Evolutionary conservation across 2,888 invertebrate genomes (phyloP), one percentile per base, ranked within the genome.

Genomic region (Xanthia icteritia): DNA sequence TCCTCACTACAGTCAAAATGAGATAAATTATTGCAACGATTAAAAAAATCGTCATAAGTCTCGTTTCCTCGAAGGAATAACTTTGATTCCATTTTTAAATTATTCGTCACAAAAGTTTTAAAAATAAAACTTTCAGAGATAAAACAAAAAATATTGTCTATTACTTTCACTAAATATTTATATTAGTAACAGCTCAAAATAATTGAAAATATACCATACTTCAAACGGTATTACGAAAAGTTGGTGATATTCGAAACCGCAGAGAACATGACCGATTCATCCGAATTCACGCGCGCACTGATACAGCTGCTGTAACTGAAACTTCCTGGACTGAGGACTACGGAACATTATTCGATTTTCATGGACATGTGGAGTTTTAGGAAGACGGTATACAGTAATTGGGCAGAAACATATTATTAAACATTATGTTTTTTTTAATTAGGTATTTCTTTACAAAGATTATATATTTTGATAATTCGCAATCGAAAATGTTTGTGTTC

Each of bases 1-100:
- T 97, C 97, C 79, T 97, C 96, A 64, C 97, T 97, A 84, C 97
- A 97, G 91, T 97, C 97, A 86, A 97, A 97, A 31, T 93, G 91
- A 1, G 97, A 93, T 66, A 95, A 90, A 82, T 96, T 96, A 64
- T 95, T 96, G 90, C 97, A 96, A 54, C 97, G 96, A 54, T 93
- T 93, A 76, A 91, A 95, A 90, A 96, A 96, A 58, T 94, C 94
- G 54, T 96, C 96, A 6, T 91, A 92, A 3, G 95, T 95, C 77
- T 96, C 96, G 73, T 96, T 96, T 11, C 8, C 83, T 2, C 96
- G 95, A 2, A 95, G 90, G 71, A 93, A 94, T 65, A 91, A 70
- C 79, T 90, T 86, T 0, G 92, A 83, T 58, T 92, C 93, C 94
- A 94, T 95, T 88, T 88, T 91, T 42, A 0, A 51, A 39, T 31